Evolutionary conservation across 2,888 invertebrate genomes (phyloP).

Genomic region (Lepetodrilus schrolli): DNA sequence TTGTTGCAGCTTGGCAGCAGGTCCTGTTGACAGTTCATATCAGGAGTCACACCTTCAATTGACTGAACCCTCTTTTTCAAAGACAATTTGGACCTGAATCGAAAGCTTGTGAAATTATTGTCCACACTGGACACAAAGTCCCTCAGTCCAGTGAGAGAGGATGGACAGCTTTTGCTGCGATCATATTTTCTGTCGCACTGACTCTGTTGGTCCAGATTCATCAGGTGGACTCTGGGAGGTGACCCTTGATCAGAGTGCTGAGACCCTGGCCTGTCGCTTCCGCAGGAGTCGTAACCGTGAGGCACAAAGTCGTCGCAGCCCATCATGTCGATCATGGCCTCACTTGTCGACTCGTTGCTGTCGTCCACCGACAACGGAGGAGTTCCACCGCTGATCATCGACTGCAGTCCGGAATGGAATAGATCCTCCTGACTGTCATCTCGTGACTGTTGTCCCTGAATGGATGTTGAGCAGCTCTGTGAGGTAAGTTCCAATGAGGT

Average conservation of each 20-base stretch:
- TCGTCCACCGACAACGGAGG: slow-evolving; percentile 22
- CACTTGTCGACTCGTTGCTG: slow-evolving; percentile 18
- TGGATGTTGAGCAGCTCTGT: not conserved
- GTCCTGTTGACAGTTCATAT: not conserved
- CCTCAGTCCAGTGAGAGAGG: slow-evolving; percentile 6
- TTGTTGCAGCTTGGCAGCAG: not conserved
- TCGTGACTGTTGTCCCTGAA: not conserved
- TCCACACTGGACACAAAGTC: slow-evolving; percentile 6
- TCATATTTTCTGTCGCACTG: not conserved
- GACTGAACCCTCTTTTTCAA: not conserved
- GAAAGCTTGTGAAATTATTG: not conserved
- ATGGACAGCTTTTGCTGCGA: not conserved
- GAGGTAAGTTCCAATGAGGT: slow-evolving; percentile 19
- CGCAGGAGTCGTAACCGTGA: not conserved
- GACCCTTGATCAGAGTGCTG: not conserved
- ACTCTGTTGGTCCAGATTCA: not conserved
- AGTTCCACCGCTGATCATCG: slow-evolving; percentile 45
- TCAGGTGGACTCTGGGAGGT: not conserved
- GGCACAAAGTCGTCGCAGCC: slow-evolving; percentile 22
- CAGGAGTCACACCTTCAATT: not conserved
- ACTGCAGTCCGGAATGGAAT: slow-evolving; percentile 43
- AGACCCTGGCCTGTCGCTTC: not conserved
- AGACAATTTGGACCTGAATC: not conserved
- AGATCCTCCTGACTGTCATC: slow-evolving; percentile 50
- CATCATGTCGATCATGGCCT: slow-evolving; percentile 10